phyloP scores from a whole-genome alignment of 2,888 invertebrate species.

The Parnassius apollo region DNA sequence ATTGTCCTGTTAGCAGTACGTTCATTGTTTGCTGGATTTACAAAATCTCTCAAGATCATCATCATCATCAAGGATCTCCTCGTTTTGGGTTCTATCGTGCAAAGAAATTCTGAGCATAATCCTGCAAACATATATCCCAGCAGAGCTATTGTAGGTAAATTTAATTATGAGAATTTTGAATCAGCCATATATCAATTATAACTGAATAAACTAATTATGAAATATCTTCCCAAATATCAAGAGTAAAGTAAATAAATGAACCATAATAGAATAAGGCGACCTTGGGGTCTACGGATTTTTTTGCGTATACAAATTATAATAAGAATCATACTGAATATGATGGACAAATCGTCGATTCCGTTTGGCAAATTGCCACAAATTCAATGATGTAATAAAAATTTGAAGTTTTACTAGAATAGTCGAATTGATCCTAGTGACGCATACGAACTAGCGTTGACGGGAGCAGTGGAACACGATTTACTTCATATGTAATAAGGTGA shows the following conservation, averaged over 20 bases:
- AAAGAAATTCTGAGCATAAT: no score
- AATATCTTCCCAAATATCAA: no score
- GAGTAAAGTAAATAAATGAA: not conserved
- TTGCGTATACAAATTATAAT: conserved; percentile 29
- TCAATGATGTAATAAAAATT: conserved; percentile 71
- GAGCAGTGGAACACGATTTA: conserved; percentile 3
- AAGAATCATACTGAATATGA: conserved; percentile 59
- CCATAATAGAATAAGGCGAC: not conserved
- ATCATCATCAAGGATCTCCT: no score
- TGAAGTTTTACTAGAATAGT: conserved; percentile 64
- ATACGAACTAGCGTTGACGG: conserved; percentile 11
- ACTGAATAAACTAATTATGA: no score
- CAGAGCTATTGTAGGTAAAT: no score
- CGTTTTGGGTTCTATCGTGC: no score
- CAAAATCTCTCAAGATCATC: no score
- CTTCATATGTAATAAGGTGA: conserved; percentile 9
- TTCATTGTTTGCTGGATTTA: no score
- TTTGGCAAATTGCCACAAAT: conserved; percentile 66
- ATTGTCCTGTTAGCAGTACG: no score
- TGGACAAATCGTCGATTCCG: conserved; percentile 52
- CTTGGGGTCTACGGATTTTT: conserved; percentile 24
- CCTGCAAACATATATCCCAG: no score
- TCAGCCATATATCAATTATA: no score
- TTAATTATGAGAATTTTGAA: no score
- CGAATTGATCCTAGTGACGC: conserved; percentile 37